A percentile compares a stretch with the other conserved stretches of the same genome.
phyloP scores from a whole-genome alignment of 2,797 vertebrate genomes.

The Anabacerthia variegaticeps region DNA sequence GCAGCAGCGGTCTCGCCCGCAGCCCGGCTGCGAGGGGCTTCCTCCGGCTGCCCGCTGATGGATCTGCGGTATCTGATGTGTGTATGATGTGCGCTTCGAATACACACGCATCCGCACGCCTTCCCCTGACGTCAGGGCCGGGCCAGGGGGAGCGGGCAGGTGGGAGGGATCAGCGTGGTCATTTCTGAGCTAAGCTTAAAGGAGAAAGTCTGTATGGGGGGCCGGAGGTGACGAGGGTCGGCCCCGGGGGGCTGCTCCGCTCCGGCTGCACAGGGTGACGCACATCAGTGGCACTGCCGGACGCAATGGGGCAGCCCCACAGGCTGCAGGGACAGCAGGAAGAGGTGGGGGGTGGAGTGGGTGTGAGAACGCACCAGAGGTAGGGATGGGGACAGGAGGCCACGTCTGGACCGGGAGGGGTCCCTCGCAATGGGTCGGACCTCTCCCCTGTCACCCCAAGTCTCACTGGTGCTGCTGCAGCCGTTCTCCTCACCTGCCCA shows the following conservation, averaged over 20 bases:
- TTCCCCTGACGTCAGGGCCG: conserved; percentile 76
- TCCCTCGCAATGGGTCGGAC: background rate
- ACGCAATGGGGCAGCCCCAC: background rate
- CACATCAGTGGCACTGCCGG: background rate
- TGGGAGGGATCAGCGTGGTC: conserved; percentile 65
- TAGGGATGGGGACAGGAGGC: background rate
- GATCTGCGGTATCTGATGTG: conserved; percentile 13
- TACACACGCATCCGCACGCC: conserved; percentile 65
- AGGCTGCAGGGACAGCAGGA: background rate
- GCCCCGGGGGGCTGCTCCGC: background rate
- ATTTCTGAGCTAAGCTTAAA: conserved; percentile 68
- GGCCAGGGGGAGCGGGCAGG: conserved; percentile 53
- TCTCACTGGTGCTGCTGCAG: background rate
- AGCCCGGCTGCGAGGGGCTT: background rate
- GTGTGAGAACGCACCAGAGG: background rate
- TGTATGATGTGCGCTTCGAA: conserved; percentile 42
- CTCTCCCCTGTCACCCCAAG: background rate
- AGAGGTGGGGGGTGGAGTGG: background rate
- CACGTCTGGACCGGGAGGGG: background rate
- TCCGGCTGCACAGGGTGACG: background rate
- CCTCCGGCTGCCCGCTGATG: background rate
- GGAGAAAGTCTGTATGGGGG: background rate
- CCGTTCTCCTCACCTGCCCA: accelerated
- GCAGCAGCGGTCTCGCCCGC: background rate
- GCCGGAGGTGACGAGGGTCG: background rate